Conservation (phyloP, 2,113 vertebrate genomes). For the Pteropus alecto region DNA sequence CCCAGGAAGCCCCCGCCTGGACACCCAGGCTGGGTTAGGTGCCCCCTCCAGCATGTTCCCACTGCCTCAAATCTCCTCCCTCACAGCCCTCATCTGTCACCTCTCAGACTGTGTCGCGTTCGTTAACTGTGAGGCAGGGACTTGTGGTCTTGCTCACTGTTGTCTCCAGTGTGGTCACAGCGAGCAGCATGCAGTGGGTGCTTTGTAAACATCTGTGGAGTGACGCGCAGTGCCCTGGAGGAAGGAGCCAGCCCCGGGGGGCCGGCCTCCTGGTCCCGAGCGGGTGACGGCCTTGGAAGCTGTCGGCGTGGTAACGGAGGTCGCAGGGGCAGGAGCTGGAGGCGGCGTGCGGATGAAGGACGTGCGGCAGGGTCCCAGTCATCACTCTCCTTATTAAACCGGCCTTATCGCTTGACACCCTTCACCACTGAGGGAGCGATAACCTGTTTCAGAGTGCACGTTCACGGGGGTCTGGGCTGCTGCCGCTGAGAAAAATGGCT, state of each 20-base stretch:
- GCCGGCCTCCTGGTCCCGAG: neutral
- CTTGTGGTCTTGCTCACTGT: fast-evolving
- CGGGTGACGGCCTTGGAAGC: neutral
- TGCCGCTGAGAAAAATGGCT: neutral
- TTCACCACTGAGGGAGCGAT: neutral
- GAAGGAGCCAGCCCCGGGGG: fast-evolving
- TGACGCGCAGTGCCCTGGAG: neutral
- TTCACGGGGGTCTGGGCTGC: neutral
- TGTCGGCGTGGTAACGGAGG: fast-evolving
- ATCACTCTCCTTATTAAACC: neutral
- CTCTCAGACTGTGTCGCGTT: fast-evolving
- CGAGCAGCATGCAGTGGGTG: fast-evolving
- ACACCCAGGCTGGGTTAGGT: neutral
- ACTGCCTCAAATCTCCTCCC: fast-evolving
- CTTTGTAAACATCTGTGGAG: neutral
- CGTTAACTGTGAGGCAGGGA: neutral
- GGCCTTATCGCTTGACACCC: neutral
- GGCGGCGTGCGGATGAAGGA: neutral
- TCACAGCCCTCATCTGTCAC: neutral
- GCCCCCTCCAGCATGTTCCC: neutral
- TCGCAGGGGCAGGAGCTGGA: neutral
- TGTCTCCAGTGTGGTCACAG: neutral
- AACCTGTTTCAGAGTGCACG: neutral
- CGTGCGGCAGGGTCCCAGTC: neutral
- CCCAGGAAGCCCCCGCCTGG: no score